Base-by-base conservation (phyloP, 2,113 vertebrate genomes). In the Peromyscus maniculatus region DNA sequence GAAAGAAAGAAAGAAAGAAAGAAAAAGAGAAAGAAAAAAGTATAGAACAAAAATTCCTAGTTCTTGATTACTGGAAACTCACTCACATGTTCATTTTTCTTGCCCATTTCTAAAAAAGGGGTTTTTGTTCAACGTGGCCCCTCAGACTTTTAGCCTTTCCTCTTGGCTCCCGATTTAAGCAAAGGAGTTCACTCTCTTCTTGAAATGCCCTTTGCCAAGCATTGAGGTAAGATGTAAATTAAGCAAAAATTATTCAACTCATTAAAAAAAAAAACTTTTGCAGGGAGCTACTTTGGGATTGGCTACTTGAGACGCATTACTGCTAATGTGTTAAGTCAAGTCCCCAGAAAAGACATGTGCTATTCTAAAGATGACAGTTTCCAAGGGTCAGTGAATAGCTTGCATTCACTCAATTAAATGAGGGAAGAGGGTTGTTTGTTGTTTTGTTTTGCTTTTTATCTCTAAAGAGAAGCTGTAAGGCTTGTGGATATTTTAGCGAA, bases 401-500 rank as follows among this genome's bases (percentile, higher is more conserved):
- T 33, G 8, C 78, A 95, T 90, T 83, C 75, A 80, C 83, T 89
- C 11, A 0, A 93, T 19, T 80, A 95, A 98, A 97, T 95, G 94
- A 97, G 52, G 97, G 95, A 96, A 97, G 95, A 97, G 96, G 94
- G 43, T 43, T 98, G 93, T 97, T 74, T 74, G 86, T 72, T 94
- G 71, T 62, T 89, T 89, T 75, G 52, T 6, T 67, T 77, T 43
- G 59, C 11, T 67, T 79, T 75, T 24, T 91, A 43, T 49, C 43
- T 87, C 6, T 95, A 97, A 94, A 97, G 90, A 95, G 80, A 97
- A 97, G 9, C 91, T 98, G 98, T 97, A 98, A 99, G 98, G 98
- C 98, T 98, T 97, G 97, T 93, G 98, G 98, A 98, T 98, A 99
- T 98, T 99, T 99, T 98, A 99, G 98, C 98, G 98, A 99, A 98